Base-by-base conservation (phyloP, 1,140 invertebrate genomes). In the Ceratosolen solmsi region DNA sequence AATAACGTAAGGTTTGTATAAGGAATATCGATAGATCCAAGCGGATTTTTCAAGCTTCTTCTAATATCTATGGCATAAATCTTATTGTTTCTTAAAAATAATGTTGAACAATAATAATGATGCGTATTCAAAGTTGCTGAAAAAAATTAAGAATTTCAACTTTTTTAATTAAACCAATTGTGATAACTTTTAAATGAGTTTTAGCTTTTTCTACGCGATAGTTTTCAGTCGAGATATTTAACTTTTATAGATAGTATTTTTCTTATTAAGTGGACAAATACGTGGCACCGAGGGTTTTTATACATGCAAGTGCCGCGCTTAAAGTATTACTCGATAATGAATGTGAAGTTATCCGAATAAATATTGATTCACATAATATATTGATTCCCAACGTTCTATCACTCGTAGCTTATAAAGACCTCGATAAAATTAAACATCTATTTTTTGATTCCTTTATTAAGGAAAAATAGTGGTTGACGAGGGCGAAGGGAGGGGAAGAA, bases 271-370 rank as follows among this genome's bases (percentile, higher is more conserved):
- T 68, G 33, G 33, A 33, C 20, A 38, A 68, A 68, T 38, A 38
- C 63, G 63, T 38, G 33, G 17, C 33, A n/a, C 63, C 63, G 33
- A n/a, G 63, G 22, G 4, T n/a, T n/a, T n/a, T n/a, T n/a, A n/a
- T 68, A 38, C 63, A 38, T n/a, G 63, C 63, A 33, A 33, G 33
- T 68, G 63, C 36, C 27, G 33, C n/a, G 22, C 63, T 38, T 68
- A 38, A 38, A 33, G 36, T 38, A 3, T 68, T n/a, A 38, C 63
- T 68, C n/a, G 33, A 68, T 38, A 68, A 68, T 68, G 33, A 68
- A 68, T 68, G 20, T 68, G 33, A n/a, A 68, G 38, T 20, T 68
- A 68, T 38, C 63, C 22, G 63, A 68, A 68, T 38, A 68, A 68
- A 68, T 68, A 68, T 68, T 38, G 63, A 68, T 68, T 68, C 63